Base-by-base conservation (phyloP, 2,113 vertebrate species). In the Sylvilagus bachmani region DNA sequence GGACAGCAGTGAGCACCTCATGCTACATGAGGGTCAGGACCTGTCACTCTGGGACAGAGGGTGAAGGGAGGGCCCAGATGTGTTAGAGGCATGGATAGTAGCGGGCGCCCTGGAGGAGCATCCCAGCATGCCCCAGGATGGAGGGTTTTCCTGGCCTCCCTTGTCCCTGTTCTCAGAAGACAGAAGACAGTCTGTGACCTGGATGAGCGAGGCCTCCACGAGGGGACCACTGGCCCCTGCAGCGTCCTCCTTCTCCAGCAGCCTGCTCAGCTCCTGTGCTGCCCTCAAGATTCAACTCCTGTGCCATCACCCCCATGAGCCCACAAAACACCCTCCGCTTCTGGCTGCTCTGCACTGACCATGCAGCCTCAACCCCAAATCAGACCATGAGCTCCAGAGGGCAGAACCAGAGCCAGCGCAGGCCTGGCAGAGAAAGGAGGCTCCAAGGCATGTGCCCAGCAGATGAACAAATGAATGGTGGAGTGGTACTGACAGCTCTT, bases 91-190 rank as follows among this genome's bases (percentile, higher is more conserved):
- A 44, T 44, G 44, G 44, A 44, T 7, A 44, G 7, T 44, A 44
- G 44, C 6, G 44, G 44, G 44, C 6, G 44, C 44, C 44, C 44
- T 44, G 44, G 44, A 44, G 44, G 44, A 44, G 44, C 9, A 0
- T 75, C 49, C 51, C 22, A 36, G n/a, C 16, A 6, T 70, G 1
- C 14, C 70, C 33, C 83, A 64, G 86, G 81, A 8, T 33, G 10
- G 22, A 4, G 44, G 73, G n/a, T 70, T 77, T 21, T 82, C n/a
- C 12, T 0, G 17, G 44, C 58, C 16, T 64, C 44, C 61, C 81
- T 53, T n/a, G 10, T n/a, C 29, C n/a, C 55, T 73, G 16, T 81
- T 86, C 36, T 92, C 91, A 77, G 62, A 49, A 89, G 69, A 81
- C 38, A 74, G 38, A 75, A 67, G 31, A 25, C 0, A 1, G 29